phyloP scores from a whole-genome alignment of 1,140 invertebrate species.

The Drosophila eugracilis region DNA sequence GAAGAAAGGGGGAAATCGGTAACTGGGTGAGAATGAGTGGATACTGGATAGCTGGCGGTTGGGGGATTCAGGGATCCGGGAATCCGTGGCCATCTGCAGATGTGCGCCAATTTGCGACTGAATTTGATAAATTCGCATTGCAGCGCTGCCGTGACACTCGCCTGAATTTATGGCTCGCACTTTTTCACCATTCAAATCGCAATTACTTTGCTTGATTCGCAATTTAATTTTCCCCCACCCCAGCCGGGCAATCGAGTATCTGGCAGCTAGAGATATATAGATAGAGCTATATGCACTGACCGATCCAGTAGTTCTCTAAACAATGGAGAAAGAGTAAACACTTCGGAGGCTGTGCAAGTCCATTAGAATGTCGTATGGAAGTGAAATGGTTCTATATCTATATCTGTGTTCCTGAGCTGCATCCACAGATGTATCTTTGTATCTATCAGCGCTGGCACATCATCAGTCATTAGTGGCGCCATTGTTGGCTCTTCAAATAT shows the following conservation, averaged over 20 bases:
- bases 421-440: conserved; percentile 24
- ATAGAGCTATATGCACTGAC: conserved; percentile 39
- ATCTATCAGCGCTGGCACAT: conserved; percentile 80
- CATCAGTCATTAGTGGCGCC: conserved; percentile 83
- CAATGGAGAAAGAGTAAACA: conserved; percentile 65
- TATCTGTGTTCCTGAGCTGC: conserved; percentile 13
- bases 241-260: conserved; percentile 37
- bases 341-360: conserved; percentile 23
- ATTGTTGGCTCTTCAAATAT: conserved; percentile 64
- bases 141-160: conserved; percentile 74
- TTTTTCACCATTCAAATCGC: conserved; percentile 83
- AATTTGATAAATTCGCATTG: conserved; percentile 81
- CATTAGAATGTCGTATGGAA: conserved; percentile 46
- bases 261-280: conserved; percentile 45
- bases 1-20: conserved; percentile 38
- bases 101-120: conserved; percentile 81
- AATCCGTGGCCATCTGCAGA: conserved; percentile 70
- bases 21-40: conserved; percentile 23
- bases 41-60: conserved; percentile 6
- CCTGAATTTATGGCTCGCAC: conserved; percentile 76
- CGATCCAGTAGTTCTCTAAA: conserved; percentile 62
- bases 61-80: conserved; percentile 5
- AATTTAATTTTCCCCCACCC: conserved; percentile 63
- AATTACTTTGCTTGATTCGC: conserved; percentile 82
- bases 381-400: conserved; percentile 21